Evolutionary conservation across 1,140 invertebrate genomes (phyloP), one percentile per base, ranked within the genome.

Genomic region (Lasioglossum baleicum): DNA sequence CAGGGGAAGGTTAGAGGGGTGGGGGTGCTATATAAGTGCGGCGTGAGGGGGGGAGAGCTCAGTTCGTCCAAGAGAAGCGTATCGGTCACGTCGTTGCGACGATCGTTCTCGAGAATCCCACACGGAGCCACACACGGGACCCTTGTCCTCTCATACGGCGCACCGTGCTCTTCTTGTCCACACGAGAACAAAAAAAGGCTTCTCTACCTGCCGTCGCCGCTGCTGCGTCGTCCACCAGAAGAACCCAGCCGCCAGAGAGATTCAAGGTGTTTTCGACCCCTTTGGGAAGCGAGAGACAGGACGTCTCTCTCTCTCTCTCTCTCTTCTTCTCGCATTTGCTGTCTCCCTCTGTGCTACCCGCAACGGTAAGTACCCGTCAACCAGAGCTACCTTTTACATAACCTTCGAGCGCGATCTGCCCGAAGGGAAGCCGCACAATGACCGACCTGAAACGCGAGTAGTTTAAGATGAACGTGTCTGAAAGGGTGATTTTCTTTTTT

Each of bases 41-140:
- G 66, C 81, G 90, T 89, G 88, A 92, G 92, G 91, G 90, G 92
- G 92, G 92, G 92, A 93, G 88, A 92, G 89, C 85, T 92, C 92
- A 93, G 92, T 93, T 92, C 88, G 85, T 90, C 88, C 88, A 90
- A 92, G 90, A 92, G 87, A 82, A 92, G 89, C 91, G 92, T 91
- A 87, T 90, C 90, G 91, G 89, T 90, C 67, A 88, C 85, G 86
- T 91, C 88, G 88, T 89, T 86, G 84, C 63, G 81, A 83, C 77
- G 81, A 78, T 87, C 69, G 63, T 89, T 79, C 86, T 87, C 75
- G 74, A 85, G 70, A 66, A 35, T 85, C 80, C 65, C 80, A 82
- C 69, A 82, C 69, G 78, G 80, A 86, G 81, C 20, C 80, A 87
- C 35, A 35, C 35, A 35, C 85, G 83, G 84, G 75, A 85, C 56